Base-by-base conservation (phyloP, 1,140 invertebrate genomes). In the Polypedilum pembai region DNA sequence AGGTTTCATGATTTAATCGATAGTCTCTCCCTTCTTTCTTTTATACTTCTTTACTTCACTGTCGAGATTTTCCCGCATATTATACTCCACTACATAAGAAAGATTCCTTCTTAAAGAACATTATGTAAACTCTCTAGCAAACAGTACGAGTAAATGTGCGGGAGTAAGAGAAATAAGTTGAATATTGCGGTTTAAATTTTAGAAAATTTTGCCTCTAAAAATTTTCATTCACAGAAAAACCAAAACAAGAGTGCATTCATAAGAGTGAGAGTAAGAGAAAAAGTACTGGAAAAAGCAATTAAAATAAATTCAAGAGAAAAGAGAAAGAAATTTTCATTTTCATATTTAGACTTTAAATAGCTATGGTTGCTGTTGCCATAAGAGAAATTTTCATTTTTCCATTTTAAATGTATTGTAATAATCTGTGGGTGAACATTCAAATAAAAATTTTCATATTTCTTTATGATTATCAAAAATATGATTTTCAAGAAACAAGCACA, bases 1-100 rank as follows among this genome's bases (percentile, higher is more conserved):
- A 56, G 45, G 45, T 56, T 56, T 56, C 45, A 56, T 56, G 45
- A 56, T 56, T 56, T 56, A 56, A 56, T 56, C 45, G 45, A 56
- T 56, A 56, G 45, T 56, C 45, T 56, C 12, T 56, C 45, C 12
- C 45, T 15, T 15, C 45, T 3, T 56, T 56, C 7, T 56, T 56
- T n/a, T 12, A 45, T 33, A 33, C 24, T 45, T 45, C 41, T 15
- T 45, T 56, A 56, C 45, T 56, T 56, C 45, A 56, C 12, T 56
- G 45, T 56, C 45, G 45, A 56, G 45, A 56, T 56, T 56, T 56
- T 56, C 45, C 45, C 45, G 45, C 45, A 56, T 56, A 56, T 33
- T 33, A 33, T 33, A 33, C 24, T 33, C 24, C 24, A 33, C 24
- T 33, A 33, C 24, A 33, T 33, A 33, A 33, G 24, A 33, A 33